Percentiles rank a stretch among this genome's conserved stretches.
phyloP scores from a whole-genome alignment of 2,797 vertebrate species.

The Argentina silus region DNA sequence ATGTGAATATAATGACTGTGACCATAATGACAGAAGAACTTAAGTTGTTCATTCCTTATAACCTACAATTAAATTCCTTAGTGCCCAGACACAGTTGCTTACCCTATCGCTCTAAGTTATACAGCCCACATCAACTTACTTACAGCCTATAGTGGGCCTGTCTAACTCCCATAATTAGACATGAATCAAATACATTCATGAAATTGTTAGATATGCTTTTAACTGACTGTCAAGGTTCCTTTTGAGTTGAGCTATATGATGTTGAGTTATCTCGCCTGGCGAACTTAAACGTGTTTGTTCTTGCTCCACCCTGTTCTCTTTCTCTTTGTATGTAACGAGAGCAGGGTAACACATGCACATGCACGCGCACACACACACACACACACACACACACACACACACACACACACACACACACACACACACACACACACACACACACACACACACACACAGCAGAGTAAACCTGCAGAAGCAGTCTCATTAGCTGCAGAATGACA shows the following conservation, averaged over 20 bases:
- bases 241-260: not conserved
- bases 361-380: slow-evolving; percentile 4
- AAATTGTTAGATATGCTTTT: too few species aligned
- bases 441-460: slow-evolving; percentile 18
- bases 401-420: not conserved
- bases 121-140: too few species aligned
- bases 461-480: slow-evolving; percentile 51
- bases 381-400: slow-evolving; percentile 6
- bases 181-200: too few species aligned
- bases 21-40: too few species aligned
- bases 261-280: slow-evolving; percentile 37
- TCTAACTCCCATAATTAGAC: too few species aligned
- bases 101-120: too few species aligned
- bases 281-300: slow-evolving; percentile 62
- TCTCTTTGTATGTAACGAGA: slow-evolving; percentile 27
- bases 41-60: too few species aligned
- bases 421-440: not conserved
- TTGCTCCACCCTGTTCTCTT: slow-evolving; percentile 35
- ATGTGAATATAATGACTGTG: too few species aligned
- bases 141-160: too few species aligned
- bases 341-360: not conserved
- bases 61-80: too few species aligned
- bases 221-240: too few species aligned
- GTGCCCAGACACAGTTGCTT: too few species aligned
- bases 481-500: slow-evolving; percentile 52